phyloP scores from a whole-genome alignment of 1,140 invertebrate genomes.

The Cyclina sinensis region DNA sequence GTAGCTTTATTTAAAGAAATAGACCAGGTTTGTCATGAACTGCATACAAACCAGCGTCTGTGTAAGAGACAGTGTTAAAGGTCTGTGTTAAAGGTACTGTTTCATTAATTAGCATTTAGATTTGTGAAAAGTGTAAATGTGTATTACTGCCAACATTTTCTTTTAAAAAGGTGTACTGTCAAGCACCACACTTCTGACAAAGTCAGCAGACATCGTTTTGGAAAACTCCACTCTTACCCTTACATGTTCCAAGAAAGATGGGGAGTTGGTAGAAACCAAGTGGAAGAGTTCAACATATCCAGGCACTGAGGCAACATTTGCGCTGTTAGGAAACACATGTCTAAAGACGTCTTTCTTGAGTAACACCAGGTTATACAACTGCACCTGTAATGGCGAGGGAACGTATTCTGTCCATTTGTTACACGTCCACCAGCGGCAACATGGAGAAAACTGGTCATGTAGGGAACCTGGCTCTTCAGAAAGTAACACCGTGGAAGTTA shows the following conservation, averaged over 20 bases:
- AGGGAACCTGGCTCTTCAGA: background rate
- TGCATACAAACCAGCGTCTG: no score
- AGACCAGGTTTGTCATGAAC: no score
- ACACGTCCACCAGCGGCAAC: background rate
- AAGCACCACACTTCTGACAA: background rate
- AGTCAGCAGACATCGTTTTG: background rate
- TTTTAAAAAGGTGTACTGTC: background rate
- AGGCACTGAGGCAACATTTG: background rate
- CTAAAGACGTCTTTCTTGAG: background rate
- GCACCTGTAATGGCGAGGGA: background rate
- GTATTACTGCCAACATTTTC: no score
- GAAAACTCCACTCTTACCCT: background rate
- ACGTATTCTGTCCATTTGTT: background rate
- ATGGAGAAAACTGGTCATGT: background rate
- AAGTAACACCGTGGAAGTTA: background rate
- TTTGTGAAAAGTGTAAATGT: no score
- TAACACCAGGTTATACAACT: background rate
- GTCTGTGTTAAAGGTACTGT: no score
- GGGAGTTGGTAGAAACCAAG: background rate
- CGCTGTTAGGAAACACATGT: background rate
- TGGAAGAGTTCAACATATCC: background rate
- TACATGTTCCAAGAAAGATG: background rate
- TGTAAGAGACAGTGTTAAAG: no score
- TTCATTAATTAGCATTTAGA: no score
- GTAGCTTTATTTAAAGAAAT: no score